Percentiles rank a stretch among this genome's conserved stretches.
phyloP scores from a whole-genome alignment of 2,888 invertebrate species.

The Philereme transversata region DNA sequence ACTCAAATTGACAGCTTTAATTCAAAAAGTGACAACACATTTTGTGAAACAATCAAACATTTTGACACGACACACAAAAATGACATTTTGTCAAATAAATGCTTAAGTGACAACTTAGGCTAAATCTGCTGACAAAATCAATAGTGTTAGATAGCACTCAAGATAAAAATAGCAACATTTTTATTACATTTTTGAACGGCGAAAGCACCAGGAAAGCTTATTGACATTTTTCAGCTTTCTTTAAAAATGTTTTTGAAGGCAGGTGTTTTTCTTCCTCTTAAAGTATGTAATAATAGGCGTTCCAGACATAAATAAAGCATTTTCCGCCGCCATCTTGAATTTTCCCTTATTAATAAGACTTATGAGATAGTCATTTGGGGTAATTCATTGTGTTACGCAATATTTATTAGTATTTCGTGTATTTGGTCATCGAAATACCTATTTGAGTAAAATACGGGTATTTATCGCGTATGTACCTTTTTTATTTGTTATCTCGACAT shows the following conservation, averaged over 20 bases:
- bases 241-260: not conserved
- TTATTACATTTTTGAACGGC: too few relatives aligned
- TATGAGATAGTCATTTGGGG: conserved; percentile 40
- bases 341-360: conserved; percentile 50
- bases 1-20: too few relatives aligned
- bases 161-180: too few relatives aligned
- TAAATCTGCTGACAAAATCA: too few relatives aligned
- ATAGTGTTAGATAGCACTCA: too few relatives aligned
- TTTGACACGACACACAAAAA: too few relatives aligned
- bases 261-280: conserved; percentile 2
- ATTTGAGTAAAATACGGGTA: not conserved
- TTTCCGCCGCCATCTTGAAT: conserved; percentile 55
- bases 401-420: conserved; percentile 47
- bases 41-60: too few relatives aligned
- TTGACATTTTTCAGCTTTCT: not conserved
- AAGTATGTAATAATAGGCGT: conserved; percentile 49
- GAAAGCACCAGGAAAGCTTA: not conserved
- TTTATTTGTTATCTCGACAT: too few relatives aligned
- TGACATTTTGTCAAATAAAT: too few relatives aligned
- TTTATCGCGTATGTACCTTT: too few relatives aligned
- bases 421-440: not conserved
- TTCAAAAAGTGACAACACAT: too few relatives aligned
- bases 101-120: too few relatives aligned
- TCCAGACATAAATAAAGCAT: conserved; percentile 51
- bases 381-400: conserved; percentile 44